A percentile compares a stretch with the other conserved stretches of the same genome.
phyloP scores from a whole-genome alignment of 2,113 vertebrate species.

The Urocynchramus pylzowi region DNA sequence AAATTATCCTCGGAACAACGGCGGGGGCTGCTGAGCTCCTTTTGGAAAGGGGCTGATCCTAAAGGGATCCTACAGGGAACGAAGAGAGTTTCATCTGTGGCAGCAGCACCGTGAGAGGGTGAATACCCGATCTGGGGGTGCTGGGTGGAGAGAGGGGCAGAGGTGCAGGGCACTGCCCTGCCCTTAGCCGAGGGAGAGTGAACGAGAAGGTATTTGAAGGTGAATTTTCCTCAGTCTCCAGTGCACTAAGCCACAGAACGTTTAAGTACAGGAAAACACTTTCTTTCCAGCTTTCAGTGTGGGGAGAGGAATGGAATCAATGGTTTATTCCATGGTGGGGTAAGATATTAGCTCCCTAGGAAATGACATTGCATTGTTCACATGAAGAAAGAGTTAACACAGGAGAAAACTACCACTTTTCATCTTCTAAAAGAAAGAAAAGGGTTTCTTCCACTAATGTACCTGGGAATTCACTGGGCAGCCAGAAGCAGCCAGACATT shows the following conservation, averaged over 20 bases:
- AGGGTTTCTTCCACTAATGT: neutral
- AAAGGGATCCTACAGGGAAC: neutral
- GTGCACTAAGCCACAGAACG: too few relatives aligned
- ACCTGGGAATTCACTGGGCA: neutral
- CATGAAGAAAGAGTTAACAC: neutral
- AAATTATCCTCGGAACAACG: neutral
- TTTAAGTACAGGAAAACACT: neutral
- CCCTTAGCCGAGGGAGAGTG: accelerated
- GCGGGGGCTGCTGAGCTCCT: neutral
- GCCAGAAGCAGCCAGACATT: neutral
- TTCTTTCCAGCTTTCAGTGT: neutral
- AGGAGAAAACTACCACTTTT: neutral
- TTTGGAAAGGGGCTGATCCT: neutral
- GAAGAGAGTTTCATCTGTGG: neutral
- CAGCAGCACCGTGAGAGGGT: neutral
- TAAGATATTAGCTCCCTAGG: neutral
- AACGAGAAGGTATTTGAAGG: neutral
- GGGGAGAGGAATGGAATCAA: neutral
- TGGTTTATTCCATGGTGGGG: neutral
- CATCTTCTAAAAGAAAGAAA: neutral
- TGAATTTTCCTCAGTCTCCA: neutral
- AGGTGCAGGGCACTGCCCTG: neutral
- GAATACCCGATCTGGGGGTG: neutral
- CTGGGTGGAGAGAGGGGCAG: neutral
- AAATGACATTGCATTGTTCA: neutral